phyloP scores from a whole-genome alignment of 2,888 invertebrate genomes.

The Ferdinandea cuprea region DNA sequence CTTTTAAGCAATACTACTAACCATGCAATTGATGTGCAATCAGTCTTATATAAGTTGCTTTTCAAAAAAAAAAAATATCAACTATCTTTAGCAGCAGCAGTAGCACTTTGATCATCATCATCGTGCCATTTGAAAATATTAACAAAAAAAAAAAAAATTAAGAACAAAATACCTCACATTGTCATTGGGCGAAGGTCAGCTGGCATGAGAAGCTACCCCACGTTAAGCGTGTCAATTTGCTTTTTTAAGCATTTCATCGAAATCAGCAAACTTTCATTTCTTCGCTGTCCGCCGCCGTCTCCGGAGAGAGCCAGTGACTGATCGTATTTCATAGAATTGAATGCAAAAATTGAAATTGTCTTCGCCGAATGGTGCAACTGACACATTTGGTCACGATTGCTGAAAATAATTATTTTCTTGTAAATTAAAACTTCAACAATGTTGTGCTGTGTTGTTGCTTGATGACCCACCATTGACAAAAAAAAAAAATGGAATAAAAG shows the following conservation, averaged over 20 bases:
- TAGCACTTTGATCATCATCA: constrained; percentile 21
- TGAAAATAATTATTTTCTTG: constrained; percentile 22
- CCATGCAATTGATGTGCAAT: constrained; percentile 25
- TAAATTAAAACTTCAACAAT: background rate
- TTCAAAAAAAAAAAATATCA: background rate
- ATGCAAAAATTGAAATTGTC: constrained; percentile 36
- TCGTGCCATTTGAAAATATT: constrained; percentile 61
- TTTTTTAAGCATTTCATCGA: constrained; percentile 30
- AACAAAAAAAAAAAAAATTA: background rate
- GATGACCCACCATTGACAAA: constrained; percentile 15
- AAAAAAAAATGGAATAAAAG: constrained; percentile 27
- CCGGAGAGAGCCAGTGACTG: constrained; percentile 33
- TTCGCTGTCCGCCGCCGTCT: constrained; percentile 1
- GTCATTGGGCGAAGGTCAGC: constrained; percentile 61
- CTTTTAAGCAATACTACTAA: constrained; percentile 47
- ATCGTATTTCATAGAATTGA: constrained; percentile 59
- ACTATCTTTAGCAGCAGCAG: background rate
- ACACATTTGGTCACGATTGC: constrained; percentile 37
- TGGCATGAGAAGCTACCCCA: constrained; percentile 17
- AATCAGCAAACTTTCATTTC: constrained; percentile 23
- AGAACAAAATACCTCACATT: constrained; percentile 43
- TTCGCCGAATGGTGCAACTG: background rate
- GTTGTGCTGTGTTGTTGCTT: background rate
- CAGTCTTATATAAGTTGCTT: constrained; percentile 63
- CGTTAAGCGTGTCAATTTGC: constrained; percentile 52